Percentiles rank a stretch among this genome's conserved stretches.
Conservation (phyloP, 2,888 invertebrate species). For the Anthophora plumipes region DNA sequence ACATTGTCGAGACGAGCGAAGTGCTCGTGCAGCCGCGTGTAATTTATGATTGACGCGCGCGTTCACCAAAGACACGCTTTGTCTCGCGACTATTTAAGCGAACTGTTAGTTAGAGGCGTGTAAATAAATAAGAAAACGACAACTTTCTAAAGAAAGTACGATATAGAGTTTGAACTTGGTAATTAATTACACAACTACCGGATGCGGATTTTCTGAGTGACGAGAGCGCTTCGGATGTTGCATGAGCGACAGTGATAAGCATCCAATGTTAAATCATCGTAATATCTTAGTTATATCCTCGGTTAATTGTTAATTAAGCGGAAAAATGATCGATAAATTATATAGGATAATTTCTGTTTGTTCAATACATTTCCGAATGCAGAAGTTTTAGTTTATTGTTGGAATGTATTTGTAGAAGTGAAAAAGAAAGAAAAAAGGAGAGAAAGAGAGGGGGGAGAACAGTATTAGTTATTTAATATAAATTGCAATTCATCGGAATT, state of each 20-base stretch:
- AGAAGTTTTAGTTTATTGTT: no score
- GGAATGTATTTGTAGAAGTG: no score
- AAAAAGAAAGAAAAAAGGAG: no score
- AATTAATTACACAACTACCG: conserved; percentile 7
- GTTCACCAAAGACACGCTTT: conserved; percentile 36
- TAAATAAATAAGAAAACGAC: conserved; percentile 28
- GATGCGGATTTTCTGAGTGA: background rate
- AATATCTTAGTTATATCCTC: background rate
- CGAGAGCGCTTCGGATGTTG: background rate
- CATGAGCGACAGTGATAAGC: background rate
- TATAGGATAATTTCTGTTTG: no score
- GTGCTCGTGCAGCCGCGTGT: conserved; percentile 19
- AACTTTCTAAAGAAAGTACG: background rate
- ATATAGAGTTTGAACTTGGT: background rate
- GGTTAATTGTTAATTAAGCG: background rate
- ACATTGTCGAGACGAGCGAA: conserved; percentile 9
- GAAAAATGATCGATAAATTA: background rate
- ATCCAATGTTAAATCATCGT: background rate
- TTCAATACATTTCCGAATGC: no score
- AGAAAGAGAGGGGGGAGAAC: no score
- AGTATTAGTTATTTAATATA: no score
- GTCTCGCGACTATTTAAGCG: conserved; percentile 39
- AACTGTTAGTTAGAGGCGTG: conserved; percentile 33
- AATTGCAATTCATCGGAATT: no score
- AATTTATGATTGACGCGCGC: conserved; percentile 52